These are phyloP conservation scores for Rhincodon typus DNA, from an alignment of 2,797 vertebrate species.

Conservation along the genomic window DNA sequence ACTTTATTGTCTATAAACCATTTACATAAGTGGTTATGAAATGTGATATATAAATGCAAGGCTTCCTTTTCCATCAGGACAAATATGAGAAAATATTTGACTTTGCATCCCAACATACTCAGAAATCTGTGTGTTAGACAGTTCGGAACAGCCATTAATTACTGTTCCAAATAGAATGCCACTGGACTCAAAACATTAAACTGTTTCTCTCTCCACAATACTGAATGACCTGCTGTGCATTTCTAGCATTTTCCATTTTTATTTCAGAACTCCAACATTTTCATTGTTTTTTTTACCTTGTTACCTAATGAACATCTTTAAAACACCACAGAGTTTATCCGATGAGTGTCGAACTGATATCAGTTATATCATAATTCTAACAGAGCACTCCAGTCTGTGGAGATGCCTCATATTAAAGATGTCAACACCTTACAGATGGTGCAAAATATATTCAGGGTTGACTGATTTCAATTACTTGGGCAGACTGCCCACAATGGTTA, in stretches of 20 bases:
- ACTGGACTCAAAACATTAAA: not conserved
- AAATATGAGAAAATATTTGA: not conserved
- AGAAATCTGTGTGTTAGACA: not conserved
- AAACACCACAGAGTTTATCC: not conserved
- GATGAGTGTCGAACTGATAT: not conserved
- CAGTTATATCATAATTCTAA: not conserved
- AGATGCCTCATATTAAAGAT: not conserved
- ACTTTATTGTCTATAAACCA: not conserved
- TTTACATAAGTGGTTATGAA: not conserved
- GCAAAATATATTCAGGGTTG: not conserved
- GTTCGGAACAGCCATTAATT: not conserved
- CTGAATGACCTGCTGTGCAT: not conserved
- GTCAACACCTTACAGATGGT: not conserved
- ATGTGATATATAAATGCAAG: too few relatives aligned
- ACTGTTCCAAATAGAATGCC: not conserved
- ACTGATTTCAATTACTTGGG: not conserved
- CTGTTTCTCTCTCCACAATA: not conserved
- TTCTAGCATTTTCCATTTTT: not conserved
- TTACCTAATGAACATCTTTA: not conserved
- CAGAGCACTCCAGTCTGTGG: not conserved
- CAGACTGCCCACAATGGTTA: too few relatives aligned
- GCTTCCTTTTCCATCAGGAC: too few relatives aligned
- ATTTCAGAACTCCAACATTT: not conserved
- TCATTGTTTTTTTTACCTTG: not conserved
- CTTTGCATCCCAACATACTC: not conserved